Conservation (phyloP, 2,888 invertebrate genomes). For the Cinara cedri region DNA sequence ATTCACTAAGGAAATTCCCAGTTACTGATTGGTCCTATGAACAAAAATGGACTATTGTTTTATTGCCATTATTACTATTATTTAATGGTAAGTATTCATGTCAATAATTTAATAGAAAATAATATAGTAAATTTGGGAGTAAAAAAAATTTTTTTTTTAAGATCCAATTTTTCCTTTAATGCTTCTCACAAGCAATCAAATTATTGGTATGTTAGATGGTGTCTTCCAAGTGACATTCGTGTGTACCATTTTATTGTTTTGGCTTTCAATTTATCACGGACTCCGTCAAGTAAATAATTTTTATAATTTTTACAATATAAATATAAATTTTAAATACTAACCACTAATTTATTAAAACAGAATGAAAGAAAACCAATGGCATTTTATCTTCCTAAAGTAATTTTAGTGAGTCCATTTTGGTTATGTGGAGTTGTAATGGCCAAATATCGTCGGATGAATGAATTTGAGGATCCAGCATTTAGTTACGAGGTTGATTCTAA, state of each 20-base stretch:
- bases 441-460: conserved; percentile 54
- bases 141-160: conserved; percentile 64
- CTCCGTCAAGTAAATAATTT: conserved; percentile 75
- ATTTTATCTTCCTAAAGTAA: conserved; percentile 89
- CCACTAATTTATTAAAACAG: conserved; percentile 65
- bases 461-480: conserved; percentile 56
- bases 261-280: conserved; percentile 95
- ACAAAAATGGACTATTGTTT: conserved; percentile 91
- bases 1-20: conserved; percentile 84
- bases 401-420: conserved; percentile 87
- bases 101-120: background rate
- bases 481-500: conserved; percentile 56
- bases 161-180: conserved; percentile 93
- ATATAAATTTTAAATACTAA: background rate
- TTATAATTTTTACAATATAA: conserved; percentile 7
- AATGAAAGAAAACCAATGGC: conserved; percentile 83
- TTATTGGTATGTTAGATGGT: conserved; percentile 91
- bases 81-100: conserved; percentile 87
- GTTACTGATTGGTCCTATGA: conserved; percentile 96
- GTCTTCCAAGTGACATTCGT: conserved; percentile 89
- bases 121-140: background rate
- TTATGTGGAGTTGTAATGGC: conserved; percentile 82
- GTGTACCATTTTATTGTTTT: conserved; percentile 85
- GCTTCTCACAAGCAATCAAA: conserved; percentile 85
- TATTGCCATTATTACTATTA: conserved; percentile 84